Evolutionary conservation across 2,113 vertebrate species (phyloP).

Genomic region (Typhlomys cinereus): DNA sequence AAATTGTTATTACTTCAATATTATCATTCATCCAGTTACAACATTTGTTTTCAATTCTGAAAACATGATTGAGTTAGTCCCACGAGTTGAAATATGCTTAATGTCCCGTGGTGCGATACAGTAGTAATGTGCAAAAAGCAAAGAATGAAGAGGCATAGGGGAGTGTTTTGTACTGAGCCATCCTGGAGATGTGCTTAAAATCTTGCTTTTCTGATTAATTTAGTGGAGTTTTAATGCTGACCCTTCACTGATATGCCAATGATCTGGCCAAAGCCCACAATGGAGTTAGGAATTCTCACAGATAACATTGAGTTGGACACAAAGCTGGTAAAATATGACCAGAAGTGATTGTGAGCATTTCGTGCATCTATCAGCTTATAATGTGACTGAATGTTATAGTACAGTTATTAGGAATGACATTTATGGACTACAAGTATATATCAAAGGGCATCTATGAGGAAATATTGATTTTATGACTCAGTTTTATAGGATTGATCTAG

Average conservation of each 20-base stretch:
- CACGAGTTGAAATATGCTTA: conserved; percentile 86
- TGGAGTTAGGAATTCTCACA: conserved; percentile 79
- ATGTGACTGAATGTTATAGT: conserved; percentile 75
- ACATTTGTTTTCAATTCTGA: conserved; percentile 92
- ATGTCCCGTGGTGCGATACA: conserved; percentile 88
- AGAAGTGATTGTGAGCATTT: conserved; percentile 73
- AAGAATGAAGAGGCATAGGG: conserved; percentile 87
- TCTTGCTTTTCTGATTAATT: conserved; percentile 85
- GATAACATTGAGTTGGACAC: conserved; percentile 79
- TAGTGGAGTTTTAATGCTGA: conserved; percentile 79
- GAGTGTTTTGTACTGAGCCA: conserved; percentile 84
- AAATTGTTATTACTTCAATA: conserved; percentile 83
- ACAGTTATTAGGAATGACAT: conserved; percentile 66
- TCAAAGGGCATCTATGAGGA: conserved; percentile 67
- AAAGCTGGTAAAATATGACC: conserved; percentile 79
- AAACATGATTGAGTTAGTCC: conserved; percentile 84
- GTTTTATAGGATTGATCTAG: conserved; percentile 57
- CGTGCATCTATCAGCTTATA: conserved; percentile 68
- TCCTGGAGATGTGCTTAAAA: conserved; percentile 84
- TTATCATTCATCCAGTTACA: conserved; percentile 82
- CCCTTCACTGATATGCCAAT: conserved; percentile 79
- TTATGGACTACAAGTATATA: conserved; percentile 72
- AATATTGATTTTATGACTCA: conserved; percentile 52
- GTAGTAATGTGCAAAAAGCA: conserved; percentile 82
- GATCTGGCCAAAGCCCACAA: conserved; percentile 78